Evolutionary conservation across 2,888 invertebrate genomes (phyloP).

Genomic region (Zootermopsis nevadensis): DNA sequence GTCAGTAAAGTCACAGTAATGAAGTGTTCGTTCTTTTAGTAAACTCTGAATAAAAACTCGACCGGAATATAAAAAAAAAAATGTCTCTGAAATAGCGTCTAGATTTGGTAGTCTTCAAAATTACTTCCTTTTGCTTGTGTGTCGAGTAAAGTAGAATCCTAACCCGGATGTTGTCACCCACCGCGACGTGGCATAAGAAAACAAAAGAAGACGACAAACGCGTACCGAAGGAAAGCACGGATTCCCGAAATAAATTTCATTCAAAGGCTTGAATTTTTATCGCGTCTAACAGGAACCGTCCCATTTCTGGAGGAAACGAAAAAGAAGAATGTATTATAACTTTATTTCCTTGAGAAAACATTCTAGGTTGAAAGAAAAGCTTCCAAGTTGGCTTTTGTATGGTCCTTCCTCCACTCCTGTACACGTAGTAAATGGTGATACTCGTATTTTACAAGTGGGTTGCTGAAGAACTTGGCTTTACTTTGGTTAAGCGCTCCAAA

Average conservation of each 20-base stretch:
- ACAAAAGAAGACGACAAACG: slow-evolving; percentile 47
- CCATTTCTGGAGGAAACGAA: slow-evolving; percentile 35
- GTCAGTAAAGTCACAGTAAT: not conserved
- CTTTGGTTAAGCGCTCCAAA: slow-evolving; percentile 17
- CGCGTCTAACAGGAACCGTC: slow-evolving; percentile 42
- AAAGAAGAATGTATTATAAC: slow-evolving; percentile 48
- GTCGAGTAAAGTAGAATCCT: not conserved
- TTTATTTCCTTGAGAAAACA: slow-evolving; percentile 48
- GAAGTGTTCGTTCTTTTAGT: not conserved
- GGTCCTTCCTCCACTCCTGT: not conserved
- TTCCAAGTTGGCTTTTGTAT: slow-evolving; percentile 45
- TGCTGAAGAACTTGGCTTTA: slow-evolving; percentile 9
- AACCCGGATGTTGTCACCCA: slow-evolving; percentile 46
- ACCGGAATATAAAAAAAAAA: slow-evolving; percentile 35
- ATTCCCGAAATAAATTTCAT: slow-evolving; percentile 48
- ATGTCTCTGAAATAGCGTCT: slow-evolving; percentile 11
- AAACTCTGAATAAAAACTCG: not conserved
- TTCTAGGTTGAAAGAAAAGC: slow-evolving; percentile 43
- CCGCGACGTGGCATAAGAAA: slow-evolving; percentile 43
- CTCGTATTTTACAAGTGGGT: slow-evolving; percentile 31
- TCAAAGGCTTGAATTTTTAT: slow-evolving; percentile 46
- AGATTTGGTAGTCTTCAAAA: slow-evolving; percentile 32
- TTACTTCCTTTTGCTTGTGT: not conserved
- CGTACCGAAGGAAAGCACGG: slow-evolving; percentile 38
- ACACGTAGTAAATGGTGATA: slow-evolving; percentile 38